Evolutionary conservation across 2,888 invertebrate species (phyloP).

Genomic region (Meteorus colon): DNA sequence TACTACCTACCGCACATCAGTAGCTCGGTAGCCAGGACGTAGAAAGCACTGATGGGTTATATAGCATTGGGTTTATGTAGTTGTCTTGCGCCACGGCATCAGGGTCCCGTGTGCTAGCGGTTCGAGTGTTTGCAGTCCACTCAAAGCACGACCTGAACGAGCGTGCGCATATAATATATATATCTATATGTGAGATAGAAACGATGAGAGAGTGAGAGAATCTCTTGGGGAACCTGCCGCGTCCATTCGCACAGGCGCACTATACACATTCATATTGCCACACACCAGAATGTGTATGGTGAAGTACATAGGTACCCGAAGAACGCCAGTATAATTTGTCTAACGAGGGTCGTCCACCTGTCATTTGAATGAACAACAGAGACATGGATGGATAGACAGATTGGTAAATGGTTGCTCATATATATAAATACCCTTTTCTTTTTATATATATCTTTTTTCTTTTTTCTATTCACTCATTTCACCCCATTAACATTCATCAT

Average conservation of each 20-base stretch:
- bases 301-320: constrained; percentile 47
- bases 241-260: constrained; percentile 27
- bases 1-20: constrained; percentile 53
- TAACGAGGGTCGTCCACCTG: constrained; percentile 69
- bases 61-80: constrained; percentile 10
- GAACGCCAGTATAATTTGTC: constrained; percentile 69
- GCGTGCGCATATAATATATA: constrained; percentile 48
- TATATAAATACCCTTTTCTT: constrained; percentile 13
- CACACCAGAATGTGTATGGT: not conserved
- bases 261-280: constrained; percentile 19
- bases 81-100: constrained; percentile 44
- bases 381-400: constrained; percentile 50
- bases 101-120: constrained; percentile 56
- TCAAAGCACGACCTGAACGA: constrained; percentile 71
- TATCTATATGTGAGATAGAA: not conserved
- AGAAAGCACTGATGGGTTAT: constrained; percentile 26
- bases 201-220: constrained; percentile 10
- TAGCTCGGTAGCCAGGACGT: constrained; percentile 49
- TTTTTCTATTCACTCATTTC: constrained; percentile 30
- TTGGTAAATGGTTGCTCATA: constrained; percentile 43
- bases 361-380: constrained; percentile 61
- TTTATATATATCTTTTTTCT: constrained; percentile 23
- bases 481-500: not conserved
- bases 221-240: constrained; percentile 29
- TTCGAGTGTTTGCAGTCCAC: constrained; percentile 73